Percentiles rank a stretch among this genome's conserved stretches.
These are phyloP conservation scores for Anomalospiza imberbis DNA, from an alignment of 2,797 vertebrate genomes.

Conservation along the genomic window DNA sequence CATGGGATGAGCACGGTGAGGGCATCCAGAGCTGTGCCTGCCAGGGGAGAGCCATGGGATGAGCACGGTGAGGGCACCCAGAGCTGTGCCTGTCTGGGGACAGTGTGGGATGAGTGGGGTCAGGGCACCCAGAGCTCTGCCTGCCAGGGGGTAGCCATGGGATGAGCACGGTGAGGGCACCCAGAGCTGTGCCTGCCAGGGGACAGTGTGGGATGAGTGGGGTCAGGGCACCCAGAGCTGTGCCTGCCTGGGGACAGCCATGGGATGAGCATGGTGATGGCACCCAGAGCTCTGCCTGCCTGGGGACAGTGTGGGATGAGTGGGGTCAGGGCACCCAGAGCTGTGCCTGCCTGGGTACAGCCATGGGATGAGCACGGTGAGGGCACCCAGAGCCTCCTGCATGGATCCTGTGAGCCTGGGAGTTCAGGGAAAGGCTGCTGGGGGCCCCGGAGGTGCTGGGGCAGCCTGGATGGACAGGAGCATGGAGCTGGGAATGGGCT, in stretches of 20 bases:
- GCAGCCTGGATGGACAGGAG: neutral
- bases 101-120: too few relatives aligned
- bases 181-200: neutral
- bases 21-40: neutral
- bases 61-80: too few relatives aligned
- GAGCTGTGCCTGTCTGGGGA: too few relatives aligned
- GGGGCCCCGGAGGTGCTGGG: neutral
- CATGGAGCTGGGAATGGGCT: rapidly evolving
- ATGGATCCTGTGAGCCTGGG: rapidly evolving
- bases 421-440: neutral
- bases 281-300: too few relatives aligned
- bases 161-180: rapidly evolving
- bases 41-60: too few relatives aligned
- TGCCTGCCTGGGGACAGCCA: too few relatives aligned
- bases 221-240: too few relatives aligned
- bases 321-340: too few relatives aligned
- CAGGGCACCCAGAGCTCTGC: neutral
- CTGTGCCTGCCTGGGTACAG: neutral
- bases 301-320: too few relatives aligned
- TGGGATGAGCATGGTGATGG: too few relatives aligned
- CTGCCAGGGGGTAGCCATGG: neutral
- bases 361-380: rapidly evolving
- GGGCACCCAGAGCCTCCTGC: neutral
- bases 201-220: too few relatives aligned
- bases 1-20: rapidly evolving